Conservation (phyloP, 2,797 vertebrate species). For the Orientallactaga sibirica region DNA sequence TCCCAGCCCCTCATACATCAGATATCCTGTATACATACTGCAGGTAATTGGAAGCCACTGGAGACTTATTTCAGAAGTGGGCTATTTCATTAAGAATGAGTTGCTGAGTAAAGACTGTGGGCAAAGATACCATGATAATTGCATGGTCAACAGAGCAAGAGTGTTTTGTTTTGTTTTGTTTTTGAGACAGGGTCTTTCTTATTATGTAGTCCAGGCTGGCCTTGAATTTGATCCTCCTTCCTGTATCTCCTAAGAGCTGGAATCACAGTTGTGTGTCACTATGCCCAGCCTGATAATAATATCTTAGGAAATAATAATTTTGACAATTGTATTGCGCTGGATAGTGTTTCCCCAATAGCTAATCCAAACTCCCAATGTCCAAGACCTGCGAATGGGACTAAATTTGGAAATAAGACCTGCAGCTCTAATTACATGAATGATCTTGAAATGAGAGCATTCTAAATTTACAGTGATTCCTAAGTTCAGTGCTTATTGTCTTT, state of each 20-base stretch:
- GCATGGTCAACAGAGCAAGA: background rate
- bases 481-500: background rate
- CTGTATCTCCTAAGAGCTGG: background rate
- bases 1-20: background rate
- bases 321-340: background rate
- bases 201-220: background rate
- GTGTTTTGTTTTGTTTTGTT: background rate
- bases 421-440: conserved; percentile 23
- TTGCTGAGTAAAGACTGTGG: background rate
- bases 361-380: background rate
- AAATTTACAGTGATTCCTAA: background rate
- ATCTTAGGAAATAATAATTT: background rate
- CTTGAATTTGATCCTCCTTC: background rate
- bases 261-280: background rate
- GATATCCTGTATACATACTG: background rate
- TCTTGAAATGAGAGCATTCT: background rate
- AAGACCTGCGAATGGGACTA: background rate
- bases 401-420: background rate
- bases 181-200: background rate
- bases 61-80: background rate
- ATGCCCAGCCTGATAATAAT: background rate
- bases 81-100: background rate
- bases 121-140: background rate
- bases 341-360: background rate
- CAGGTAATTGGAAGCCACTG: fast-evolving